Evolutionary conservation across 2,113 vertebrate genomes (phyloP).

Genomic region (Falco punctatus): DNA sequence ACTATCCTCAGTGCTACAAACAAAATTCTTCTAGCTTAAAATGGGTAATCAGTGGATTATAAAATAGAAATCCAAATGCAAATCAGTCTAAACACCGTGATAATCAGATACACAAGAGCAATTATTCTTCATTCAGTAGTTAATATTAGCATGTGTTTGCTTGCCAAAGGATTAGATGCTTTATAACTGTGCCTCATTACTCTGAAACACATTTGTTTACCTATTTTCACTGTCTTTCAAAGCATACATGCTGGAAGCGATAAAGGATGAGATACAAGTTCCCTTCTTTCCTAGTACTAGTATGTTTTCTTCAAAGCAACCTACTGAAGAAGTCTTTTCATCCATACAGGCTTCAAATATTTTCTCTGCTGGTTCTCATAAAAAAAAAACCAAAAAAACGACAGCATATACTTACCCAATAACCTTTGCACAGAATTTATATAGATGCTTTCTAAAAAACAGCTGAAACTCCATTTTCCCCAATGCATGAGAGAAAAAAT

Average conservation of each 20-base stretch:
- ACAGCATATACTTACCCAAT: neutral
- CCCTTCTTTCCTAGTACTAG: neutral
- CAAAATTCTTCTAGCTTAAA: neutral
- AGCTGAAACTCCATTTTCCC: neutral
- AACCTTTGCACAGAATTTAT: neutral
- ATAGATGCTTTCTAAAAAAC: neutral
- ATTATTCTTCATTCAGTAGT: neutral
- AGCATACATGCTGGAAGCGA: neutral
- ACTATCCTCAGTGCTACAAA: neutral
- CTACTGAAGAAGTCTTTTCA: neutral
- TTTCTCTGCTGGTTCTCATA: neutral
- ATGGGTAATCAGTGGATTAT: neutral
- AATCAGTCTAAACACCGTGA: neutral
- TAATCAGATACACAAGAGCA: neutral
- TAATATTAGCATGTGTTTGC: neutral
- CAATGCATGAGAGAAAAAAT: neutral
- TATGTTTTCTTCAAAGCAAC: neutral
- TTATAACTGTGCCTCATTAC: neutral
- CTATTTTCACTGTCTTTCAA: neutral
- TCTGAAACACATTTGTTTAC: neutral
- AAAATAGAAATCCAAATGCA: neutral
- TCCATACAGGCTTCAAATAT: neutral
- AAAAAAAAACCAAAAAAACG: neutral
- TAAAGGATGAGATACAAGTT: neutral
- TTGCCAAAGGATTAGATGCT: neutral